These are phyloP conservation scores for Eupithecia dodoneata DNA, from an alignment of 2,888 invertebrate genomes.

Conservation along the genomic window DNA sequence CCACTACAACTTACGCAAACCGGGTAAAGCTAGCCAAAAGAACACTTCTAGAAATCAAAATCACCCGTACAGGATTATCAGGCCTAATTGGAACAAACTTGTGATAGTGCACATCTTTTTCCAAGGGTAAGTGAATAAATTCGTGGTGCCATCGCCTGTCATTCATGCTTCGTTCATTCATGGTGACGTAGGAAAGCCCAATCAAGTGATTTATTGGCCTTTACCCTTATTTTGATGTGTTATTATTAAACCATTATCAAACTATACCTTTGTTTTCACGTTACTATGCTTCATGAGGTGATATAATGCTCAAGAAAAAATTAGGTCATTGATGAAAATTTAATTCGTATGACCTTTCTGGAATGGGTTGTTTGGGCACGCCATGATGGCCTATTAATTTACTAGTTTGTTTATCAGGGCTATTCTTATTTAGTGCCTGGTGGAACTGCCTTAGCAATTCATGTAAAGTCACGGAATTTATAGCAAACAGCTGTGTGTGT, in stretches of 20 bases:
- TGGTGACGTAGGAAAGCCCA: slow-evolving; percentile 62
- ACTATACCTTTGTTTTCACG: slow-evolving; percentile 35
- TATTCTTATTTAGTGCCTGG: slow-evolving; percentile 28
- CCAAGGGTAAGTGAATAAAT: slow-evolving; percentile 59
- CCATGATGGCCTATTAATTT: slow-evolving; percentile 48
- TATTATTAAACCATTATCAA: slow-evolving; percentile 43
- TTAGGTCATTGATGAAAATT: slow-evolving; percentile 52
- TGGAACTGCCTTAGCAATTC: slow-evolving; percentile 11
- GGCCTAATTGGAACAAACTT: slow-evolving; percentile 58
- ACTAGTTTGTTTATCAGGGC: slow-evolving; percentile 36
- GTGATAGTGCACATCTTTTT: slow-evolving; percentile 40
- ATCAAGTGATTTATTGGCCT: slow-evolving; percentile 54
- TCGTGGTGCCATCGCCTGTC: slow-evolving; percentile 32
- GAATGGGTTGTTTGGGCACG: slow-evolving; percentile 65
- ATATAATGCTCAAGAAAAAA: slow-evolving; percentile 37
- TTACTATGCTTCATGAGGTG: slow-evolving; percentile 14
- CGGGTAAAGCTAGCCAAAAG: slow-evolving; percentile 64
- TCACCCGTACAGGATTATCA: slow-evolving; percentile 57
- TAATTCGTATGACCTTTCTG: slow-evolving; percentile 56
- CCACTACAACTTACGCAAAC: slow-evolving; percentile 73
- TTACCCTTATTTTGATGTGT: slow-evolving; percentile 49
- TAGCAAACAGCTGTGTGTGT: slow-evolving; percentile 1
- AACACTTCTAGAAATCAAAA: slow-evolving; percentile 55
- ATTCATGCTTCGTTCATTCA: slow-evolving; percentile 62
- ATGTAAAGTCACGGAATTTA: slow-evolving; percentile 9